These are phyloP conservation scores for Apostichopus californicus DNA, from an alignment of 35 echinoderm and acorn worm species.

Conservation along the genomic window DNA sequence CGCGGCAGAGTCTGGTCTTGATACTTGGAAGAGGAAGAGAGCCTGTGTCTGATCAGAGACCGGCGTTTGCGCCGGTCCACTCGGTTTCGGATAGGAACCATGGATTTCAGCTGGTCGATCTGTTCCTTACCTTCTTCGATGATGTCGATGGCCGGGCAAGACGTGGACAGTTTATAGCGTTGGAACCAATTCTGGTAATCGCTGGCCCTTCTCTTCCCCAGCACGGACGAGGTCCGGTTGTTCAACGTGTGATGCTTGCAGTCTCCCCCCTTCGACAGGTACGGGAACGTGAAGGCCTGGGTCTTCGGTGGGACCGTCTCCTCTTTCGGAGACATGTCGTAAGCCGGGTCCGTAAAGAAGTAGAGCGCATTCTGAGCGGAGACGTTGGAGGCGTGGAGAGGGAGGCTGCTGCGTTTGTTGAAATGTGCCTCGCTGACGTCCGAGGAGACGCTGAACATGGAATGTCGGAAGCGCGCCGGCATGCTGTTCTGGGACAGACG, in stretches of 20 bases:
- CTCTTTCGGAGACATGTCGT: conserved; percentile 4
- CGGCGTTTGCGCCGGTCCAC: not conserved
- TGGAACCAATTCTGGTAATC: conserved; percentile 50
- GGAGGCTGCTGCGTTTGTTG: conserved; percentile 18
- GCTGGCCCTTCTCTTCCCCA: conserved; percentile 9
- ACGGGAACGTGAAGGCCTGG: conserved; percentile 23
- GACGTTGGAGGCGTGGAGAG: conserved; percentile 25
- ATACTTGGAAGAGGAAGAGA: not conserved
- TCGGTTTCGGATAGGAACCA: not conserved
- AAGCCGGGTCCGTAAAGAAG: conserved; percentile 14
- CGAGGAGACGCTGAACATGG: conserved; percentile 10
- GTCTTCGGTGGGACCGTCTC: not conserved
- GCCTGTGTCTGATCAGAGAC: not conserved
- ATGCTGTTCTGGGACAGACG: conserved; percentile 22
- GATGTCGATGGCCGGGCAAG: conserved; percentile 5
- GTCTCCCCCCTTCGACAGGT: not conserved
- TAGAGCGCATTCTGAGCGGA: conserved; percentile 43
- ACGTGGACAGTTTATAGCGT: conserved; percentile 17
- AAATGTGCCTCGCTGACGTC: not conserved
- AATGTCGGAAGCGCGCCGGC: conserved; percentile 5
- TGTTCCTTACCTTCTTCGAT: conserved; percentile 28
- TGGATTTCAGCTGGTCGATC: not conserved
- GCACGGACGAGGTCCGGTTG: conserved; percentile 6
- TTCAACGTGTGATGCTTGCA: conserved; percentile 26
- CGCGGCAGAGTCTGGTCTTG: not conserved